A percentile compares a stretch with the other conserved stretches of the same genome.
phyloP scores from a whole-genome alignment of 2,888 invertebrate genomes.

The Tachina grossa region DNA sequence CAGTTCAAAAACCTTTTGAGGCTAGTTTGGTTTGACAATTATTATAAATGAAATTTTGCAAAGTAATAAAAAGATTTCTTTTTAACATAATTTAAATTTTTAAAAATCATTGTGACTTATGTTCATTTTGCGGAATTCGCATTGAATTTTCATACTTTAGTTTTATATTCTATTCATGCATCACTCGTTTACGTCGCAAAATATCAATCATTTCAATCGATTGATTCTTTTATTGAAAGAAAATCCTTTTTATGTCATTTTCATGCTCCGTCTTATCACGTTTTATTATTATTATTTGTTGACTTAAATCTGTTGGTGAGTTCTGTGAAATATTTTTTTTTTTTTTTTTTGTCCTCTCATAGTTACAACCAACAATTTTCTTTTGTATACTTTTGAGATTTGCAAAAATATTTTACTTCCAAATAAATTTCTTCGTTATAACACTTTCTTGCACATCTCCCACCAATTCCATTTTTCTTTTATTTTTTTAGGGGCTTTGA shows the following conservation, averaged over 20 bases:
- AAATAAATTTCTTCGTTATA: conserved; percentile 2
- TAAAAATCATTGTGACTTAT: too few species aligned
- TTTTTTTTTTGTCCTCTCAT: neutral
- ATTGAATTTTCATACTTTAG: too few species aligned
- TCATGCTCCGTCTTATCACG: too few species aligned
- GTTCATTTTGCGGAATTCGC: too few species aligned
- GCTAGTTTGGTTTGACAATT: too few species aligned
- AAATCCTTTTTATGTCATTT: conserved; percentile 28
- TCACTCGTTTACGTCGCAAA: neutral
- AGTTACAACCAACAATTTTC: conserved; percentile 5
- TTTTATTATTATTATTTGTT: conserved; percentile 10
- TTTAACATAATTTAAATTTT: too few species aligned
- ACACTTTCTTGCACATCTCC: conserved; percentile 1
- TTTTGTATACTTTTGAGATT: conserved; percentile 64
- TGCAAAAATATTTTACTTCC: conserved; percentile 45
- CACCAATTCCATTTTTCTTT: neutral
- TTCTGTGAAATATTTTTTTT: neutral
- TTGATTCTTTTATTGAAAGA: conserved; percentile 28
- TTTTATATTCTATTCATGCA: neutral
- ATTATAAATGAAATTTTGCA: too few species aligned
- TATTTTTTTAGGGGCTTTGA: conserved; percentile 1
- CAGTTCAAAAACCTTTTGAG: too few species aligned
- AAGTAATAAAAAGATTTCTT: too few species aligned
- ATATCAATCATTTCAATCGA: conserved; percentile 37
- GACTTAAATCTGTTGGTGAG: conserved; percentile 34